A percentile compares a stretch with the other conserved stretches of the same genome.
phyloP scores from a whole-genome alignment of 2,797 vertebrate genomes.

The Dermochelys coriacea region DNA sequence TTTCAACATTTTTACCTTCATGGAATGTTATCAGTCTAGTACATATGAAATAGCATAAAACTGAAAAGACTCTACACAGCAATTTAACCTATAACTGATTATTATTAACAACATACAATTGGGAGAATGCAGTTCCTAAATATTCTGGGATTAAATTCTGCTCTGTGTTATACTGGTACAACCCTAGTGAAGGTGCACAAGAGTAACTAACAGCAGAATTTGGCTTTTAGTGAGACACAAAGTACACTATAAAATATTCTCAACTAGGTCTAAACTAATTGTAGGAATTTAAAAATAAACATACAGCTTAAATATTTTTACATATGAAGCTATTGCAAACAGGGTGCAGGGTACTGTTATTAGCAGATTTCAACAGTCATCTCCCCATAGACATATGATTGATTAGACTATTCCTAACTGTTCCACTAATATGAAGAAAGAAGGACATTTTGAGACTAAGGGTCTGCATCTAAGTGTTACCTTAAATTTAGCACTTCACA shows the following conservation, averaged over 20 bases:
- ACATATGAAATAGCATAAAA: background rate
- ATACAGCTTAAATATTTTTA: background rate
- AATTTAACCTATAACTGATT: background rate
- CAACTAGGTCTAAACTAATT: background rate
- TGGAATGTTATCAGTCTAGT: background rate
- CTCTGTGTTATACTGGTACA: background rate
- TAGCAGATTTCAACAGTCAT: background rate
- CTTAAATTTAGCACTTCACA: background rate
- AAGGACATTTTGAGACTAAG: background rate
- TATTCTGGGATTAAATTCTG: background rate
- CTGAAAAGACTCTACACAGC: background rate
- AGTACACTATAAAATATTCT: background rate
- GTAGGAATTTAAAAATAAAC: background rate
- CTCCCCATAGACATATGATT: background rate
- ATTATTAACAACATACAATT: background rate
- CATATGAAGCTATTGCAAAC: background rate
- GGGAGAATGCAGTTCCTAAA: background rate
- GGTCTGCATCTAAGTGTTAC: background rate
- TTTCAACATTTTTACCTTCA: background rate
- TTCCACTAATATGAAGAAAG: background rate
- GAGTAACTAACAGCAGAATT: background rate
- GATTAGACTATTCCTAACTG: background rate
- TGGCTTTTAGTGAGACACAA: rapidly evolving
- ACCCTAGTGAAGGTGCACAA: background rate
- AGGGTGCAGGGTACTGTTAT: background rate